phyloP scores from a whole-genome alignment of 2,113 vertebrate species.

The Burhinus oedicnemus region DNA sequence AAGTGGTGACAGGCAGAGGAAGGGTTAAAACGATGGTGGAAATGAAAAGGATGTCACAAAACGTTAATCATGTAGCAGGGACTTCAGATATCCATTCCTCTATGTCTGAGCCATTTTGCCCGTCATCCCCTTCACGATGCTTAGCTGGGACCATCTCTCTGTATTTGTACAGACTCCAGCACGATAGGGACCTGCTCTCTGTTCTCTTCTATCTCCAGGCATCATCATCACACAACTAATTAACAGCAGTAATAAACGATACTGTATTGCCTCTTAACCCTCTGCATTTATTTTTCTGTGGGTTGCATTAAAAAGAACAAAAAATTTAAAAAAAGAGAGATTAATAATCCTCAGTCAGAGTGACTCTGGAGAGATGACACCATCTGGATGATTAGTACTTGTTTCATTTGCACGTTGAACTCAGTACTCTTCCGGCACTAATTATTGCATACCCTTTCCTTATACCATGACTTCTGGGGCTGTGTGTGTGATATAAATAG shows the following conservation, averaged over 20 bases:
- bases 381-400: constrained; percentile 69
- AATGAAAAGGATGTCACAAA: background rate
- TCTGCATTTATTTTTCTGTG: constrained; percentile 35
- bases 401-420: constrained; percentile 65
- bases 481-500: constrained; percentile 67
- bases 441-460: constrained; percentile 70
- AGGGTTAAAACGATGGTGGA: background rate
- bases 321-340: background rate
- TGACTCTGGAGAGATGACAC: constrained; percentile 53
- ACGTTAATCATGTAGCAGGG: background rate
- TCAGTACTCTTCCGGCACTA: constrained; percentile 61
- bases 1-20: background rate
- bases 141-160: background rate
- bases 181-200: background rate
- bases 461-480: constrained; percentile 64
- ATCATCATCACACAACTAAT: background rate
- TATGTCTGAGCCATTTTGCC: background rate
- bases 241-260: constrained; percentile 42
- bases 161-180: background rate
- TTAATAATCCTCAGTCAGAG: constrained; percentile 53
- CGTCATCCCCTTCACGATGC: accelerated
- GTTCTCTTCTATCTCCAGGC: background rate
- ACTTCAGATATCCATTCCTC: background rate
- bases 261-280: constrained; percentile 11
- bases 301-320: constrained; percentile 15